Evolutionary conservation across 2,888 invertebrate genomes (phyloP).

Genomic region (Lasioglossum lativentre): DNA sequence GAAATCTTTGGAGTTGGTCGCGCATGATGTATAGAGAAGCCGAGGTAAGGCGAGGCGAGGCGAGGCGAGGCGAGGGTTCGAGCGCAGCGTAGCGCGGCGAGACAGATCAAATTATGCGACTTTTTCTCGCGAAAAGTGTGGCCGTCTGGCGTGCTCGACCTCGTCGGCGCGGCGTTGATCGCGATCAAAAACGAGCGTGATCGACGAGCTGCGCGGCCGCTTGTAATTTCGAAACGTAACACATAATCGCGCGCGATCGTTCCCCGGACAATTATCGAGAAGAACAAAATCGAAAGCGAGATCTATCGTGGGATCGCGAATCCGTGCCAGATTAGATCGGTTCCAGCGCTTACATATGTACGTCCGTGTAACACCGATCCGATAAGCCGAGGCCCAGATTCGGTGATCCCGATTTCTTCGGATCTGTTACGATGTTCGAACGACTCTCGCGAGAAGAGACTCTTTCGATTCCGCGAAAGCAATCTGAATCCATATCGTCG

Average conservation of each 20-base stretch:
- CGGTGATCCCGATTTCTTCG: neutral
- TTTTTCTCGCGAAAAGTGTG: constrained; percentile 53
- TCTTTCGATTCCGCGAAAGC: neutral
- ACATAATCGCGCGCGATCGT: neutral
- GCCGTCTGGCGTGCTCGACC: neutral
- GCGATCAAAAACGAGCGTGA: constrained; percentile 26
- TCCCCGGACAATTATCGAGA: neutral
- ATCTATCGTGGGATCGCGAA: neutral
- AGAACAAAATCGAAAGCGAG: neutral
- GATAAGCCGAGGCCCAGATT: constrained; percentile 1
- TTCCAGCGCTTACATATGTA: neutral
- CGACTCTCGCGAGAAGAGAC: neutral
- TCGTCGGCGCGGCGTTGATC: neutral
- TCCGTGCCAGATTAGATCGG: neutral
- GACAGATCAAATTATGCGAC: constrained; percentile 68
- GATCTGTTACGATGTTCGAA: neutral
- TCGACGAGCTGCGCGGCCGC: neutral
- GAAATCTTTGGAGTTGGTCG: constrained; percentile 61
- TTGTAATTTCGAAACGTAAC: constrained; percentile 1
- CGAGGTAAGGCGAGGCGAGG: neutral
- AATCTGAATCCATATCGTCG: constrained; percentile 19
- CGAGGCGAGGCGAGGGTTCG: neutral
- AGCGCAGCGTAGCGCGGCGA: constrained; percentile 61
- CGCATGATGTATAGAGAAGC: constrained; percentile 35
- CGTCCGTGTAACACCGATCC: neutral